Percentiles rank a stretch among this genome's conserved stretches.
Conservation (phyloP, 2,113 vertebrate species). For the human (Homo sapiens) region GRCh38 chrX:40048501-40049000, state of each 20-base stretch:
- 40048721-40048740: not conserved
- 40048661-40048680: not conserved
- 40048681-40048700: not conserved
- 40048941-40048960: not conserved
- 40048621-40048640: not conserved
- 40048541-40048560: no score
- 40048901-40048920: not conserved
- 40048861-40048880: not conserved
- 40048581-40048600: no score
- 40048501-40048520: no score
- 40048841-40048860: not conserved
- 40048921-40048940: not conserved
- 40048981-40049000: not conserved
- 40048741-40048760: not conserved
- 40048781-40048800: not conserved
- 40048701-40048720: not conserved
- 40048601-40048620: not conserved
- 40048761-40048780: not conserved
- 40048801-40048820: not conserved
- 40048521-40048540: no score
- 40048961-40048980: not conserved
- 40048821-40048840: not conserved
- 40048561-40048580: no score
- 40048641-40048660: not conserved
- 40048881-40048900: not conserved